These are phyloP conservation scores for Pterocles gutturalis DNA, from an alignment of 2,113 vertebrate genomes.

Conservation along the genomic window DNA sequence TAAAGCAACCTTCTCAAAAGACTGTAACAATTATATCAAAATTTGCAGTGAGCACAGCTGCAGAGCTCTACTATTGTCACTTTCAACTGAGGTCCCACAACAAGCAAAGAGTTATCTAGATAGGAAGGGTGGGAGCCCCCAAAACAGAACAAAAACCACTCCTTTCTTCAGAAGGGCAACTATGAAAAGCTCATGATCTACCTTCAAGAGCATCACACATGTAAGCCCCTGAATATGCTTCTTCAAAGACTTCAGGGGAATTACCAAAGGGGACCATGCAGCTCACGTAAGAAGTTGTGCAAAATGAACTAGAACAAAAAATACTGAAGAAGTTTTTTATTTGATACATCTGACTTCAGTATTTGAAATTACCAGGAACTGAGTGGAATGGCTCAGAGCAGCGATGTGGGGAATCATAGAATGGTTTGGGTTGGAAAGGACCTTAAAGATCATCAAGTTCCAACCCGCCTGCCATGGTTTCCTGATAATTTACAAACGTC, in stretches of 20 bases:
- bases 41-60: neutral
- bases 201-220: neutral
- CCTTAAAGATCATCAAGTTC: too few species aligned
- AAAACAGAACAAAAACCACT: too few species aligned
- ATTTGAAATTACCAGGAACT: neutral
- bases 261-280: neutral
- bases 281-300: fast-evolving
- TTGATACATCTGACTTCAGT: neutral
- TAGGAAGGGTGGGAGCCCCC: neutral
- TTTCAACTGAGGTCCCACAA: neutral
- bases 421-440: too few species aligned
- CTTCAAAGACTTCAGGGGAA: neutral
- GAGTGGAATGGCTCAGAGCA: neutral
- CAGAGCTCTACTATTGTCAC: neutral
- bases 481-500: neutral
- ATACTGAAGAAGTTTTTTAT: neutral
- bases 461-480: too few species aligned
- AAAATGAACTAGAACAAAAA: neutral
- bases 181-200: neutral
- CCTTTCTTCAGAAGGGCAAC: neutral
- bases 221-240: neutral
- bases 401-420: neutral
- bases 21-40: neutral
- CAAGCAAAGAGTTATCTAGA: neutral
- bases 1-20: neutral